Evolutionary conservation across 2,888 invertebrate genomes (phyloP), one percentile per base, ranked within the genome.

Genomic region (Leptinotarsa juncta): DNA sequence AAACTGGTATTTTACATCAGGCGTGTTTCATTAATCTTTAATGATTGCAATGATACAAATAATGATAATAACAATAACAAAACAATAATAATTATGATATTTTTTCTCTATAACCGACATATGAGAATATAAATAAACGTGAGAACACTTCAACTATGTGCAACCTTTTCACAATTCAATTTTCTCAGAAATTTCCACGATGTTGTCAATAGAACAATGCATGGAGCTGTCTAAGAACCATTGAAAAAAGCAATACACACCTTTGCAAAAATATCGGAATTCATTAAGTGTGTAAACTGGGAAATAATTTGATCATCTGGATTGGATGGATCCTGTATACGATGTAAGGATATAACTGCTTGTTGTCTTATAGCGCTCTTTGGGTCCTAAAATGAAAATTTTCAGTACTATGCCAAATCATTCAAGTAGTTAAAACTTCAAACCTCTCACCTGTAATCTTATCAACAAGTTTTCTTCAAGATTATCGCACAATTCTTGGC

Each of bases 291-390:
- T 32, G 92, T 89, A 81, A 94, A 94, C 0, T 93, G 90, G 80
- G 92, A 90, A 1, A 95, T 93, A 1, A 97, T 93, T 1, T 91
- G 92, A 85, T 97, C 96, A 50, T 93, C 90, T 0, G 91, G 90
- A 83, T 95, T 92, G 67, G 89, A 89, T 0, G 96, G 95, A 82
- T 95, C 93, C 86, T 97, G 97, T 1, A 97, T 89, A 4, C 96
- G 90, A 72, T 94, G 92, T 57, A 97, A 88, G 0, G 96, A 95
- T 48, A 92, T 87, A 0, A 96, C 93, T 0, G 96, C 96, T 81
- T 96, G 93, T 51, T 93, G 92, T 23, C 97, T 90, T 3, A 97
- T 94, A 68, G 92, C 91, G 1, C 94, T 91, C 65, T 94, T 92
- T 12, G 92, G 91, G 84, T 97, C 97, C 89, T 94, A 72, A 65